These are phyloP conservation scores for Drosophila novamexicana DNA, from an alignment of 1,140 invertebrate genomes.

Conservation along the genomic window DNA sequence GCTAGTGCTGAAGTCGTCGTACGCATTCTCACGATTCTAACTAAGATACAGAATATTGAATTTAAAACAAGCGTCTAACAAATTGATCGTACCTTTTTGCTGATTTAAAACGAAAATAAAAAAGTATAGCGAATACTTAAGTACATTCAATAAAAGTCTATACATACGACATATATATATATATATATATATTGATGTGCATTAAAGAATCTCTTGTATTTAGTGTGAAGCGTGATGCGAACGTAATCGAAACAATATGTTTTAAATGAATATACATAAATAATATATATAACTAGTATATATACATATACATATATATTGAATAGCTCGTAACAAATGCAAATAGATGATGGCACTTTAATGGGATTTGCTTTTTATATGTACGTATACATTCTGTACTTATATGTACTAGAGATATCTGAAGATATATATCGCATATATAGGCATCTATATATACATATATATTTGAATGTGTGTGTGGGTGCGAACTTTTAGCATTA, in stretches of 20 bases:
- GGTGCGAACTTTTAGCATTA: slow-evolving; percentile 38
- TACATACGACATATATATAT: background rate
- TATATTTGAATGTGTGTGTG: slow-evolving; percentile 18
- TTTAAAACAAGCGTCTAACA: slow-evolving; percentile 51
- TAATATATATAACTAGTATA: slow-evolving; percentile 14
- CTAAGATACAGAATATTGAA: slow-evolving; percentile 29
- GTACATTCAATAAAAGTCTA: slow-evolving; percentile 1
- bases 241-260: slow-evolving; percentile 75
- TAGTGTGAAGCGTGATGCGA: slow-evolving; percentile 60
- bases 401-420: slow-evolving; percentile 14
- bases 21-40: slow-evolving; percentile 58
- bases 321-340: slow-evolving; percentile 27
- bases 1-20: slow-evolving; percentile 60
- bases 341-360: slow-evolving; percentile 62
- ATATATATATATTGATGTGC: background rate
- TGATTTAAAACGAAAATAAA: slow-evolving; percentile 56
- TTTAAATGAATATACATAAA: slow-evolving; percentile 45
- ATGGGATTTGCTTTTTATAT: slow-evolving; percentile 77
- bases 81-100: slow-evolving; percentile 78
- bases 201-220: slow-evolving; percentile 42
- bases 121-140: slow-evolving; percentile 26
- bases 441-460: slow-evolving; percentile 10
- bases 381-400: background rate
- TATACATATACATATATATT: background rate
- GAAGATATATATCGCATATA: background rate